Base-by-base conservation (phyloP, 2,888 invertebrate genomes). In the Neelides folsomi region DNA sequence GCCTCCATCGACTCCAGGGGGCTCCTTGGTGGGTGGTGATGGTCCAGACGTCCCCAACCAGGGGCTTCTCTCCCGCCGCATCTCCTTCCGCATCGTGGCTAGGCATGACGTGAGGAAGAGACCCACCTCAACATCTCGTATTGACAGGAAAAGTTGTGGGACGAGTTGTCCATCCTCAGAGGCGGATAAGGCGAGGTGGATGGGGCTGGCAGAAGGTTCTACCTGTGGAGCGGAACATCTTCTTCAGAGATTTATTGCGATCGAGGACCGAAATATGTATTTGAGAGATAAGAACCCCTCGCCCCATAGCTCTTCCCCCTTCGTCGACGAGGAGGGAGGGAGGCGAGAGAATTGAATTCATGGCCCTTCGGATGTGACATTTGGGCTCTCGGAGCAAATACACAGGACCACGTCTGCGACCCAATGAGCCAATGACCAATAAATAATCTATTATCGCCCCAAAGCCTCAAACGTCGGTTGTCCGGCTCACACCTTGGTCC, bases 1-100 rank as follows among this genome's bases (percentile, higher is more conserved):
- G 58, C 63, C 63, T 59, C 59, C 60, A 60, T 56, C 57, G 57
- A 60, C 62, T 62, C 57, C 59, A 60, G 62, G 63, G 63, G 60
- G 60, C 61, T 58, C 59, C 60, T 58, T 60, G 57, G 60, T 62
- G 62, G 60, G 62, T 60, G 62, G 62, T 60, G 62, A 58, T 60
- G 51, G 47, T 49, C 44, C 45, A 48, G 34, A 46, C 47, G 20
- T 38, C 27, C 27, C 27, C 27, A 27, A 27, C 27, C 27, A 27
- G 27, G 27, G 27, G 27, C 3, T 27, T 27, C 42, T 5, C 39
- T 39, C 39, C 18, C 4, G 5, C 42, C 5, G 27, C 27, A 5
- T 7, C 4, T 27, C 27, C 27, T 27, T 27, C 27, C 27, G 27
- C 27, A n/a, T n/a, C 27, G 3, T 27, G 7, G 7, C 27, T 27